Evolutionary conservation across 2,888 invertebrate genomes (phyloP), one percentile per base, ranked within the genome.

Genomic region (Sussaba pulchella): DNA sequence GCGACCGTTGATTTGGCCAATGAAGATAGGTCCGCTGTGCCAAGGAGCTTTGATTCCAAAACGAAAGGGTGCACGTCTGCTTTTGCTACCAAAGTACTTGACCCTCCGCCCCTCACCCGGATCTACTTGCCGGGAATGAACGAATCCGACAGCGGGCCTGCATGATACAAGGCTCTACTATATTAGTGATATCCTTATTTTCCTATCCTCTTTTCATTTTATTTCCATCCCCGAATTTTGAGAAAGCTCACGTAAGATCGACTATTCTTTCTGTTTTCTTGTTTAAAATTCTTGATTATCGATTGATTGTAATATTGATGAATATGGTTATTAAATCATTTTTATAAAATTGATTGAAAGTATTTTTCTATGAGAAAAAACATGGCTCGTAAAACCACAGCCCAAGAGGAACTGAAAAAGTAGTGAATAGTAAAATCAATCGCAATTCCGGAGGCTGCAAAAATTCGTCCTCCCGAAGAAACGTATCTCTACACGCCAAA

Each of bases 1-100:
- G 88, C 85, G 85, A 85, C 67, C 79, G 86, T 86, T 90, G 91
- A 92, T 92, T 92, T 92, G 89, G 91, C 92, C 91, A 92, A 92
- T 92, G 86, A 86, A 87, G 79, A 66, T 71, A 10, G n/a, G 41
- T 69, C 72, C 36, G 47, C 71, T 45, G 19, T 59, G 67, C 19
- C 59, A 66, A 67, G 59, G 52, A 59, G 69, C 67, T 70, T 64
- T 54, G 80, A 83, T 80, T 72, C 21, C 66, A 66, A 66, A 77
- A 82, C 84, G 87, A 88, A 88, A 88, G 87, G 87, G 88, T 88
- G 80, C 74, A 77, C 71, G 45, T 57, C 39, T 41, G 39, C 57
- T 14, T 17, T 57, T 31, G 1, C 67, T 39, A 31, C 57, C 57
- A 0, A 57, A 14, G 41, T 61, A 12, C 61, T 17, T 9, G 59